Evolutionary conservation across 2,113 vertebrate genomes (phyloP).

Genomic region (Cettia cetti): DNA sequence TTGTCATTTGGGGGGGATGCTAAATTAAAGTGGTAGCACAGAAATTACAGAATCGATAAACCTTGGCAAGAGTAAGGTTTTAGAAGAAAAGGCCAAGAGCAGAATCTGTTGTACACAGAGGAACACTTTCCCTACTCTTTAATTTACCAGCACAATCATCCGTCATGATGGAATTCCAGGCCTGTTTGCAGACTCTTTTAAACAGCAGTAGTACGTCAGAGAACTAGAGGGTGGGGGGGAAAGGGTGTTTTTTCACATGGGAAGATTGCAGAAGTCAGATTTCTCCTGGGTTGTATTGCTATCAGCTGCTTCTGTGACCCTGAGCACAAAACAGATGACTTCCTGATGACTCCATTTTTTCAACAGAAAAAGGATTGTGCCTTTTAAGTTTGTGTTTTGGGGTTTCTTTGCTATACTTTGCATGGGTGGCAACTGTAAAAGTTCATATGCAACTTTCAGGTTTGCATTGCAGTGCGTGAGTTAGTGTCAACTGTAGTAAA

Average conservation of each 20-base stretch:
- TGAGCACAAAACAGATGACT: background rate
- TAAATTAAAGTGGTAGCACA: slow-evolving; percentile 41
- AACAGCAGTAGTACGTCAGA: background rate
- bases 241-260: background rate
- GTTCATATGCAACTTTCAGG: background rate
- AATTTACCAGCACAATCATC: background rate
- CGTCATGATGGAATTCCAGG: background rate
- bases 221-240: accelerated
- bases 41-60: slow-evolving; percentile 60
- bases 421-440: background rate
- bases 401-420: background rate
- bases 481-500: background rate
- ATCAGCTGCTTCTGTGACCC: background rate
- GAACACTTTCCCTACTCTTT: background rate
- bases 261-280: accelerated
- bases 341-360: background rate
- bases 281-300: background rate
- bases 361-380: background rate
- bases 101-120: background rate
- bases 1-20: slow-evolving; percentile 28
- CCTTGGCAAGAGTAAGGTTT: background rate
- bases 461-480: background rate
- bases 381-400: background rate
- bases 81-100: background rate
- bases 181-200: background rate